Percentiles rank a stretch among this genome's conserved stretches.
These are phyloP conservation scores for Synergus itoensis DNA, from an alignment of 2,888 invertebrate species.

Conservation along the genomic window DNA sequence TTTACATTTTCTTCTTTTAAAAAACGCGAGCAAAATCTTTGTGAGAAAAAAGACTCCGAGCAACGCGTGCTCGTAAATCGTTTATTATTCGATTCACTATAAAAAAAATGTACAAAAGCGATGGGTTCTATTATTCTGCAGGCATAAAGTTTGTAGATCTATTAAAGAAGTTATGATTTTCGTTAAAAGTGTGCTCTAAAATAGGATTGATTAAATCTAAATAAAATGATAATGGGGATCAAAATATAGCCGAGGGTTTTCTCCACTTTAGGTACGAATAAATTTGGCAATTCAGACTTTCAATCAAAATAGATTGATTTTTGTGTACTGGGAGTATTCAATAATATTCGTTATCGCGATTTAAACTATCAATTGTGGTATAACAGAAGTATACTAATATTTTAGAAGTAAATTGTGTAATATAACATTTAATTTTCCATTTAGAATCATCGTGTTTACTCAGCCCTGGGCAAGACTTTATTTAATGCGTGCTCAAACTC, in stretches of 20 bases:
- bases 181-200: not conserved
- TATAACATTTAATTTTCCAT: slow-evolving; percentile 35
- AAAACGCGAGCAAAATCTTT: not conserved
- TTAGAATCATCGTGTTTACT: slow-evolving; percentile 79
- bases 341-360: too few relatives aligned
- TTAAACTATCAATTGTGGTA: too few relatives aligned
- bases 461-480: slow-evolving; percentile 81
- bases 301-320: not conserved
- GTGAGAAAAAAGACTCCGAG: not conserved
- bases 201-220: not conserved
- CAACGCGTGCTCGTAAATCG: not conserved
- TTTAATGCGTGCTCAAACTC: slow-evolving; percentile 82
- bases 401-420: not conserved
- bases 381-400: not conserved
- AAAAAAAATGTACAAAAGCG: not conserved
- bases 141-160: not conserved
- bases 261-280: not conserved
- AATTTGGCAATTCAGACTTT: not conserved
- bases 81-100: not conserved
- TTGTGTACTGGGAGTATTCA: not conserved
- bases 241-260: not conserved
- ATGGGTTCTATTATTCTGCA: not conserved
- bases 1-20: not conserved
- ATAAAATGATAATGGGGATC: not conserved
- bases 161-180: not conserved